phyloP scores from a whole-genome alignment of 2,888 invertebrate genomes.

The Magallana nippona region DNA sequence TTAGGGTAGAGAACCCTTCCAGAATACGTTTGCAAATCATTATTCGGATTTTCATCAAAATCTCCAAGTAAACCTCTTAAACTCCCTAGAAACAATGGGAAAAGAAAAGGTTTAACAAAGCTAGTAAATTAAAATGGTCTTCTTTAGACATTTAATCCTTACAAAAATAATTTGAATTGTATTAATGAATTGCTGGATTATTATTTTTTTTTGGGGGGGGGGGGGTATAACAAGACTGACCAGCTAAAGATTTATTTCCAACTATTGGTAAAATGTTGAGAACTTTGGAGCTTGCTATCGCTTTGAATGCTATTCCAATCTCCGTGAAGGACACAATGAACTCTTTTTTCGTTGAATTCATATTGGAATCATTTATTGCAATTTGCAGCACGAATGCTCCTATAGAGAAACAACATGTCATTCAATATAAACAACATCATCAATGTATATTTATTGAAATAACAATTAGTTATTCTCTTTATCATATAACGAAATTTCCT shows the following conservation, averaged over 20 bases:
- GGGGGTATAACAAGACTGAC: not conserved
- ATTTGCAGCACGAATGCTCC: not conserved
- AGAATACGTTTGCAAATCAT: not conserved
- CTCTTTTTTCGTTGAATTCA: not conserved
- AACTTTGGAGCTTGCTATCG: not conserved
- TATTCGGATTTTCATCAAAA: constrained; percentile 23
- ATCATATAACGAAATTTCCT: too few species aligned
- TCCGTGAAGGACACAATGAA: constrained; percentile 2
- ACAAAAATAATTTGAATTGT: not conserved
- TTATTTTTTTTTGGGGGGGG: not conserved
- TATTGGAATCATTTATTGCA: not conserved
- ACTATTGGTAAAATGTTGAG: not conserved
- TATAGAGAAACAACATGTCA: not conserved
- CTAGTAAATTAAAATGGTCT: not conserved
- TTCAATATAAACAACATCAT: too few species aligned
- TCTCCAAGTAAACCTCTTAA: constrained; percentile 37
- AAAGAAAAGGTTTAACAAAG: not conserved
- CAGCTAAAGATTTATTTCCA: not conserved
- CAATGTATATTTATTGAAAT: too few species aligned
- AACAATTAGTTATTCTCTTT: too few species aligned
- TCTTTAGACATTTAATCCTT: not conserved
- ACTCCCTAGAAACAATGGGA: constrained; percentile 1
- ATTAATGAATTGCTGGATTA: too few species aligned
- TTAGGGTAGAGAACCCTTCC: not conserved
- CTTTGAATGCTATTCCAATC: constrained; percentile 12